These are phyloP conservation scores for Anniella stebbinsi DNA, from an alignment of 2,797 vertebrate species.

Conservation along the genomic window DNA sequence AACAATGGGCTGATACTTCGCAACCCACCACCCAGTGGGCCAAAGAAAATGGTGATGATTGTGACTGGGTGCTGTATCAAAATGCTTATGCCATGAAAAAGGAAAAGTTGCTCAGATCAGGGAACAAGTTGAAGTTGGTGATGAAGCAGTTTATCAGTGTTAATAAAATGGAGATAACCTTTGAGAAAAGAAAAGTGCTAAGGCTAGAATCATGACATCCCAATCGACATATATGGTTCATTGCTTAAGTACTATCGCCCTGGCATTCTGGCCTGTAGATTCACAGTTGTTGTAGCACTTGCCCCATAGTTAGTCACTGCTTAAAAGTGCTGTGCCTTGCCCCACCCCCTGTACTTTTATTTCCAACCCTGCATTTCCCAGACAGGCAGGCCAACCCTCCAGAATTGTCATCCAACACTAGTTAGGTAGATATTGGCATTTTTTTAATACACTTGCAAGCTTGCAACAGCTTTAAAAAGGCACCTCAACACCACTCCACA, in stretches of 20 bases:
- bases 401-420: slow-evolving; percentile 48
- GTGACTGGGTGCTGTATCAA: background rate
- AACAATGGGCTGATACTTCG: background rate
- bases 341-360: slow-evolving; percentile 10
- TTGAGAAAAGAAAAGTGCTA: slow-evolving; percentile 29
- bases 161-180: slow-evolving; percentile 35
- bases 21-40: background rate
- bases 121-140: background rate
- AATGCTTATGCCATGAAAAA: background rate
- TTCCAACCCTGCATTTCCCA: slow-evolving; percentile 32
- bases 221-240: background rate
- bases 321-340: background rate
- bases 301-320: slow-evolving; percentile 12
- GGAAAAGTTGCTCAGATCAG: slow-evolving; percentile 31
- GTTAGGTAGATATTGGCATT: slow-evolving; percentile 69
- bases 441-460: slow-evolving; percentile 61
- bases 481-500: slow-evolving; percentile 70
- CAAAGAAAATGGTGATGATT: background rate
- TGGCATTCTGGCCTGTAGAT: slow-evolving; percentile 42
- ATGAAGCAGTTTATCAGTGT: background rate
- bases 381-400: slow-evolving; percentile 39
- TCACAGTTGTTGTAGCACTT: slow-evolving; percentile 64
- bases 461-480: slow-evolving; percentile 78
- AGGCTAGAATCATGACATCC: slow-evolving; percentile 43
- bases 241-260: slow-evolving; percentile 11